Evolutionary conservation across 2,888 invertebrate genomes (phyloP).

Genomic region (Cyclophora albipunctata): DNA sequence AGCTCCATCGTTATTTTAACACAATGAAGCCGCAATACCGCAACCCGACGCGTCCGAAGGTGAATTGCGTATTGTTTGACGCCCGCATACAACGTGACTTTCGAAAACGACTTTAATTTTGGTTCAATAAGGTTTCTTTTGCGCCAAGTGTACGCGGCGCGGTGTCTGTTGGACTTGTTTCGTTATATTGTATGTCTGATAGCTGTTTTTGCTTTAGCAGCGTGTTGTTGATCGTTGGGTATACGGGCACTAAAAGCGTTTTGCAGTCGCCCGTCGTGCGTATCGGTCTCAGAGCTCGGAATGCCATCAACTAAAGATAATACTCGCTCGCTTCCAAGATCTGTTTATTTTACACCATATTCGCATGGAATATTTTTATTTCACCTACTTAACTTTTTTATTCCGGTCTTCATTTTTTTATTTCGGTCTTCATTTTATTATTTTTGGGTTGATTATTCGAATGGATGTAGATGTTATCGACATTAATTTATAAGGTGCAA

Average conservation of each 20-base stretch:
- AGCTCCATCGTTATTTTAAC: conserved; percentile 68
- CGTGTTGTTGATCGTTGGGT: conserved; percentile 28
- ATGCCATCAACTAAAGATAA: conserved; percentile 72
- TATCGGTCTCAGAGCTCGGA: conserved; percentile 66
- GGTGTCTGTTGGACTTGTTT: conserved; percentile 23
- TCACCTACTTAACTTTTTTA: background rate
- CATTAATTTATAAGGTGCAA: no score
- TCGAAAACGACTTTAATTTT: conserved; percentile 66
- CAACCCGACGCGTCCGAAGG: conserved; percentile 73
- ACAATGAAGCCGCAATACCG: conserved; percentile 75
- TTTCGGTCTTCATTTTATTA: background rate
- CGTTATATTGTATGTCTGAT: conserved; percentile 24
- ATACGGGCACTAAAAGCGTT: conserved; percentile 72
- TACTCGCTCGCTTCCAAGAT: conserved; percentile 49
- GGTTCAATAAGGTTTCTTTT: conserved; percentile 66
- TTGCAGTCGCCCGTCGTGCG: conserved; percentile 71
- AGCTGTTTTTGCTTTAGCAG: conserved; percentile 26
- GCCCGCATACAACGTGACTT: conserved; percentile 65
- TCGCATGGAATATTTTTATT: no score
- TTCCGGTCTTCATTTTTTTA: background rate
- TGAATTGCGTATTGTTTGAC: conserved; percentile 74
- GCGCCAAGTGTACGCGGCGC: conserved; percentile 29
- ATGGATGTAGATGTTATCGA: no score
- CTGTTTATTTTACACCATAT: no score
- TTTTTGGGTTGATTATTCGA: no score